A percentile compares a stretch with the other conserved stretches of the same genome.
phyloP scores from a whole-genome alignment of 2,113 vertebrate species.

The Oncorhynchus masou region DNA sequence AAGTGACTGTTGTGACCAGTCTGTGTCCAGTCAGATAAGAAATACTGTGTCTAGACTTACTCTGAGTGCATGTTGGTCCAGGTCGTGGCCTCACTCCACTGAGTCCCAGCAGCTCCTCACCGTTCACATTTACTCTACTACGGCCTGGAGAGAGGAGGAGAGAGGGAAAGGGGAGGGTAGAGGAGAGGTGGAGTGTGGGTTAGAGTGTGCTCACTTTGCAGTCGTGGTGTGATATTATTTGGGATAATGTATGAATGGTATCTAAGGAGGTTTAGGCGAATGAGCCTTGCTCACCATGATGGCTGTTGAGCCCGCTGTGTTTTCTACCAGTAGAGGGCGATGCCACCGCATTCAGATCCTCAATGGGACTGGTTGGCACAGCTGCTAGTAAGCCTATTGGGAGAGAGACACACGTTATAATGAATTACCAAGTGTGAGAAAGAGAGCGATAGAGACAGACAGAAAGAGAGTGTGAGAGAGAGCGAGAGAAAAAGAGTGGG shows the following conservation, averaged over 20 bases:
- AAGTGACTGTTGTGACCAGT: background rate
- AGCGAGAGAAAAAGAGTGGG: background rate
- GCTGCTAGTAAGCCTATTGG: slow-evolving; percentile 46
- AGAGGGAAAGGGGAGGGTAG: too few species aligned
- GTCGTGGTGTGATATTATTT: background rate
- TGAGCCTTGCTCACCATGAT: slow-evolving; percentile 34
- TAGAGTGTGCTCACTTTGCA: background rate
- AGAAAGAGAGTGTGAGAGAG: background rate
- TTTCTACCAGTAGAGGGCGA: background rate
- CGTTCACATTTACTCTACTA: background rate
- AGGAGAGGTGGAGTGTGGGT: too few species aligned
- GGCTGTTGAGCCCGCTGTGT: background rate
- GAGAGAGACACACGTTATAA: background rate
- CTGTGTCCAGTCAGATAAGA: too few species aligned
- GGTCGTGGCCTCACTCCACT: slow-evolving; percentile 26
- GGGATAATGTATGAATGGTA: background rate
- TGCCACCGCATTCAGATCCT: background rate
- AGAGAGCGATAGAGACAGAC: background rate
- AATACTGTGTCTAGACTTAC: background rate
- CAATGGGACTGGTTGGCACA: slow-evolving; percentile 40
- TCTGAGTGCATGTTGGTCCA: background rate
- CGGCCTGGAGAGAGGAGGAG: background rate
- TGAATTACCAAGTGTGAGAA: background rate
- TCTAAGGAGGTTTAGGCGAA: background rate
- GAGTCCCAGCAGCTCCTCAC: slow-evolving; percentile 12